Base-by-base conservation (phyloP, 2,113 vertebrate species). In the Callithrix jacchus region DNA sequence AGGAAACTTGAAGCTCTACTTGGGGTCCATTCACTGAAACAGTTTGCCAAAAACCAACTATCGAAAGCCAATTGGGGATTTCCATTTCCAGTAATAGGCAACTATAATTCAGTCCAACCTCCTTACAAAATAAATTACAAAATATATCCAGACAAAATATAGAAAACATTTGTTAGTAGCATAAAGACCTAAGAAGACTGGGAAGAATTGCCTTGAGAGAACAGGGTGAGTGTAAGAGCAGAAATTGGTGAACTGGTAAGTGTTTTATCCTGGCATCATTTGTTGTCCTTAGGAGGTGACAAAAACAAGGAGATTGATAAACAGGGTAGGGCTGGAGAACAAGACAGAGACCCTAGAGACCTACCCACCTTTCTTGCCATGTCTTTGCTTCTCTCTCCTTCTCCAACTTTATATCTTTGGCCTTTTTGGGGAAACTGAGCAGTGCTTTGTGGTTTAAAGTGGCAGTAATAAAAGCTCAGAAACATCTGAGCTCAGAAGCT, bases 31-130 rank as follows among this genome's bases (percentile, higher is more conserved):
- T 87, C 18, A 27, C 52, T 58, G 68, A 95, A 92, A 73, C 4
- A 40, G 74, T 77, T 89, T 82, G 76, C 66, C 85, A 87, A 96
- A 94, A 92, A 40, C 11, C 70, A 83, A 49, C n/a, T 61, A 83
- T 82, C 52, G 58, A 80, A 89, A 94, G 68, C 32, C 76, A 80
- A 47, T 68, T 93, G 56, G 54, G 70, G 47, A 92, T 92, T 86
- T 82, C 49, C 32, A 61, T 77, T 49, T 81, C 45, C 42, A 91
- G 80, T 25, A 79, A 89, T 6, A 74, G 64, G 80, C 30, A 6
- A 52, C 7, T 73, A 45, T 47, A 85, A 77, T 83, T 70, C 77
- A 94, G 56, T 10, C 32, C 79, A 89, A 86, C 16, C 84, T 91
- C 58, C 45, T 73, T 11, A 25, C n/a, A 71, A 83, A 92, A 91